Conservation (phyloP, 2,113 vertebrate species). For the Phaethon lepturus region DNA sequence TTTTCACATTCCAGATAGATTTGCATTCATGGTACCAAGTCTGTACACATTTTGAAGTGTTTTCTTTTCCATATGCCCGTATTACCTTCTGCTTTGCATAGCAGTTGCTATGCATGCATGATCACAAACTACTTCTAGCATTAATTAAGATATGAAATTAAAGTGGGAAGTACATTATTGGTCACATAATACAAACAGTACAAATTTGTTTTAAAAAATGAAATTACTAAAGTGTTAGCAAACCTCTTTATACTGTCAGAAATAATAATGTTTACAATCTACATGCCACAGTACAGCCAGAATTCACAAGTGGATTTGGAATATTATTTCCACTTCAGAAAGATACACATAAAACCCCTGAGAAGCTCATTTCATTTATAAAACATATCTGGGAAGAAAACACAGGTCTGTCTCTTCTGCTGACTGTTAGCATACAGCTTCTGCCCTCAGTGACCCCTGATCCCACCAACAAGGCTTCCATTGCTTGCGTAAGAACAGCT, state of each 20-base stretch:
- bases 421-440: background rate
- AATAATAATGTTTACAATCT: slow-evolving; percentile 46
- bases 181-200: slow-evolving; percentile 64
- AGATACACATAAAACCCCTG: background rate
- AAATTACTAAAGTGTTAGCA: slow-evolving; percentile 62
- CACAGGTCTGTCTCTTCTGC: background rate
- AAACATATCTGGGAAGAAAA: background rate
- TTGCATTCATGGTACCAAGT: background rate
- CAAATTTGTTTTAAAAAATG: slow-evolving; percentile 64
- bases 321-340: slow-evolving; percentile 33
- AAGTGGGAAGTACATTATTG: slow-evolving; percentile 46
- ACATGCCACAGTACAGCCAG: background rate
- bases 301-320: slow-evolving; percentile 43
- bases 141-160: slow-evolving; percentile 74
- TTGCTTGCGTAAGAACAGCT: fast-evolving
- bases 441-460: background rate
- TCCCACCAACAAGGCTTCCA: background rate
- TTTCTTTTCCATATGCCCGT: slow-evolving; percentile 3
- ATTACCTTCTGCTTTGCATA: slow-evolving; percentile 45
- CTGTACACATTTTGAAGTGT: background rate
- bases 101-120: slow-evolving; percentile 47
- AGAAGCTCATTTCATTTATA: background rate
- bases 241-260: slow-evolving; percentile 56
- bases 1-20: background rate
- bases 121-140: slow-evolving; percentile 54